phyloP scores from a whole-genome alignment of 2,888 invertebrate genomes.

The Hydraecia micacea region DNA sequence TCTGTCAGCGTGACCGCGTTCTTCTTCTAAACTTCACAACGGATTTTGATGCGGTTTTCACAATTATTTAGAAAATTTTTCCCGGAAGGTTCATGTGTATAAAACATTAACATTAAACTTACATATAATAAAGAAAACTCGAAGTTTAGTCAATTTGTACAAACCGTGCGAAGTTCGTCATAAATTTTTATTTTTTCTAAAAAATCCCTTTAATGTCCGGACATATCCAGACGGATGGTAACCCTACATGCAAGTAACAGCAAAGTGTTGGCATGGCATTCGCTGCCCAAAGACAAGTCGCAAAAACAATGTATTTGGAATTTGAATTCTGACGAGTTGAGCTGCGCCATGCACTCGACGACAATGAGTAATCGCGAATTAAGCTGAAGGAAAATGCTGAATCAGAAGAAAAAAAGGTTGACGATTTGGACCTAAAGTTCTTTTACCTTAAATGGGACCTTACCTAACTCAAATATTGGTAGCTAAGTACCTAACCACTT shows the following conservation, averaged over 20 bases:
- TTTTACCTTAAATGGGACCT: background rate
- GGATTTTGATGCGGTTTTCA: no score
- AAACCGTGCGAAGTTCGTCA: background rate
- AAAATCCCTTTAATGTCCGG: background rate
- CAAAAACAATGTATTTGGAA: background rate
- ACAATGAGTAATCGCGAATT: slow-evolving; percentile 1
- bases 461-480: background rate
- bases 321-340: background rate
- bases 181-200: no score
- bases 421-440: background rate
- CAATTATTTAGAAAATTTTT: background rate
- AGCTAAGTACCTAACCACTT: background rate
- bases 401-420: background rate
- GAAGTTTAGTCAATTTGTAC: background rate
- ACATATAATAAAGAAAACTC: background rate
- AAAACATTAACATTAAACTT: background rate
- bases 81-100: background rate
- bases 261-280: background rate
- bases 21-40: background rate
- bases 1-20: no score
- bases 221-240: background rate
- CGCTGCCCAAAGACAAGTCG: background rate
- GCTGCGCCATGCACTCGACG: background rate
- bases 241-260: background rate
- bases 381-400: background rate